Evolutionary conservation across 2,113 vertebrate species (phyloP), one percentile per base, ranked within the genome.

Genomic region (Ammodytes marinus): DNA sequence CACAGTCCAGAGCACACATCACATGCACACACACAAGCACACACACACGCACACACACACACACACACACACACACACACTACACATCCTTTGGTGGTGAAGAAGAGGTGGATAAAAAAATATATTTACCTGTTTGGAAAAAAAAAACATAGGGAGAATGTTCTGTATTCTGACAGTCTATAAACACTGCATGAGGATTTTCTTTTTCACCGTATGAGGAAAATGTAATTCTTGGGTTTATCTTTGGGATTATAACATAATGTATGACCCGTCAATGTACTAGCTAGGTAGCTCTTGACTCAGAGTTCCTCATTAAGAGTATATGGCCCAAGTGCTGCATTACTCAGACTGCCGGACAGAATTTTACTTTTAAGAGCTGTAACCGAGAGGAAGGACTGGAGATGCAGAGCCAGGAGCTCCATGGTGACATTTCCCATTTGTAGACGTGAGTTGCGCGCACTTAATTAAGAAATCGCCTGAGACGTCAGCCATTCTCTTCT

Each of bases 391-490:
- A 86, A 79, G 69, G 49, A 77, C 40, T 49, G 58, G 64, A 87
- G 75, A 40, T 12, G 17, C 46, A 63, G 27, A 27, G 80, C 87
- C 82, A 85, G 63, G 58, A 84, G 80, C 82, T 79, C 81, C 37
- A 63, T 89, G 86, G 84, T 85, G 85, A 83, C 86, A 83, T 93
- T 93, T 93, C 74, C 37, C 17, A 86, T 90, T 87, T 76, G 50
- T 84, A 88, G 77, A 88, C 72, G 86, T 88, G 75, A 85, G 77
- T 75, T 57, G 80, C 69, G 12, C 52, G 84, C 73, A 84, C 80
- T 91, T 94, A 94, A 95, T 95, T 94, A 95, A 91, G 88, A 91
- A 92, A 88, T 91, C 85, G 86, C 89, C 82, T 76, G 82, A 90
- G 88, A 92, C 89, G 86, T 83, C 83, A 89, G 82, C 63, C 81